Evolutionary conservation across 2,888 invertebrate genomes (phyloP), one percentile per base, ranked within the genome.

Genomic region (Onthophagus sagittarius): DNA sequence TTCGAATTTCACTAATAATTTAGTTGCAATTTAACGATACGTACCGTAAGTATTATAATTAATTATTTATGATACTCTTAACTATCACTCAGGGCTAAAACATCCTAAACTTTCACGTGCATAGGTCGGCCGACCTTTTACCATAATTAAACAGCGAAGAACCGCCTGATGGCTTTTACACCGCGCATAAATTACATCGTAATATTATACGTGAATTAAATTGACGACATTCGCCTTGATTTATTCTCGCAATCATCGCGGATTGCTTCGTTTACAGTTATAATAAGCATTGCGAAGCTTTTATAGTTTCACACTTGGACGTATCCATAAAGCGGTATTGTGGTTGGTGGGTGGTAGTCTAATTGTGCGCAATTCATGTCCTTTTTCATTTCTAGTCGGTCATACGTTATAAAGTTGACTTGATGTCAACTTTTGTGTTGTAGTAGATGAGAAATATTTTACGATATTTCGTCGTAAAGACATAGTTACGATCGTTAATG

Each of bases 151-250:
- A 67, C 67, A 67, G 32, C 67, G 39, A 53, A 53, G 39, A 23
- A 32, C 31, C 31, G 67, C 23, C 32, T 67, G 15, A 67, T 67
- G 67, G 67, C 67, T 67, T 67, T 67, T 67, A 67, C 32, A 23
- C 23, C 32, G 67, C 67, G 32, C 67, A 67, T 67, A 67, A 67
- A 67, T 67, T 67, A 67, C 67, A 23, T 67, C 32, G 67, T 67
- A 67, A 67, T 67, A 31, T 67, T 67, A 67, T 67, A 67, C 32
- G 67, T 23, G 67, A 67, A 67, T 67, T 67, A 67, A 67, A n/a
- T 67, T 67, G 67, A 67, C 32, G 67, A 23, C 67, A 32, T 23
- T 32, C 23, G 67, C n/a, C 31, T 23, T 67, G 67, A 67, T 67
- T 67, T 67, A 67, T 67, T 67, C 39, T 11, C 11, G 39, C 39